These are phyloP conservation scores for Cavia aperea DNA, from an alignment of 2,113 vertebrate genomes.

Conservation along the genomic window DNA sequence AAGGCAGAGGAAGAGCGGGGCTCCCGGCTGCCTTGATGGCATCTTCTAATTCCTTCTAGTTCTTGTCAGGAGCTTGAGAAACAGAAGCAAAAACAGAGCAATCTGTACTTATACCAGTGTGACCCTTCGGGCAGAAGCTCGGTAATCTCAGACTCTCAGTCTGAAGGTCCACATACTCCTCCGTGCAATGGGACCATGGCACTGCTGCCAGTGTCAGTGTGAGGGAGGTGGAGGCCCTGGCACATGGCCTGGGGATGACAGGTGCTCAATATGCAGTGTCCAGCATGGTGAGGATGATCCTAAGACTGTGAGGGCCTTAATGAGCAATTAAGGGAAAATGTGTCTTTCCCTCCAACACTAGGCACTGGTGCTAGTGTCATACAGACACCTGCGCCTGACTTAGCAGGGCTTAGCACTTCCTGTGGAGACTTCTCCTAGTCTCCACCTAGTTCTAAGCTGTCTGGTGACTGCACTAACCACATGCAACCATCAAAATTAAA, in stretches of 20 bases:
- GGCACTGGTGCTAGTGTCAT: background rate
- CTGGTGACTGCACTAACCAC: too few relatives aligned
- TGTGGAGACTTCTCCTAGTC: background rate
- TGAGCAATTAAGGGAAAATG: accelerated
- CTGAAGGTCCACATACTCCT: background rate
- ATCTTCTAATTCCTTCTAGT: background rate
- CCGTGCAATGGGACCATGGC: background rate
- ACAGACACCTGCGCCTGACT: background rate
- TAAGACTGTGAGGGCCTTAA: too few relatives aligned
- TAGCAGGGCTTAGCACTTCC: background rate
- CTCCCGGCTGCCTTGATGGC: background rate
- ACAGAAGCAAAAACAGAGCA: background rate
- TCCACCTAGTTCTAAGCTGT: background rate
- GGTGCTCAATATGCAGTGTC: background rate
- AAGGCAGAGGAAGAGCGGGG: background rate
- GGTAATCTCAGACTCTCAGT: background rate
- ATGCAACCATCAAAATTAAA: background rate
- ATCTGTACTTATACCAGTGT: background rate
- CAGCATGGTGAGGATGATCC: accelerated
- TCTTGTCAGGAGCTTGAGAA: background rate
- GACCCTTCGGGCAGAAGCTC: background rate
- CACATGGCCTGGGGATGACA: background rate
- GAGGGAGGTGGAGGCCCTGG: background rate
- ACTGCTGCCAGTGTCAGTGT: accelerated
- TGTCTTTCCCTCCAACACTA: background rate